Percentiles rank a stretch among this genome's conserved stretches.
These are phyloP conservation scores for Campylomormyrus tamandua DNA, from an alignment of 2,113 vertebrate species.

Conservation along the genomic window DNA sequence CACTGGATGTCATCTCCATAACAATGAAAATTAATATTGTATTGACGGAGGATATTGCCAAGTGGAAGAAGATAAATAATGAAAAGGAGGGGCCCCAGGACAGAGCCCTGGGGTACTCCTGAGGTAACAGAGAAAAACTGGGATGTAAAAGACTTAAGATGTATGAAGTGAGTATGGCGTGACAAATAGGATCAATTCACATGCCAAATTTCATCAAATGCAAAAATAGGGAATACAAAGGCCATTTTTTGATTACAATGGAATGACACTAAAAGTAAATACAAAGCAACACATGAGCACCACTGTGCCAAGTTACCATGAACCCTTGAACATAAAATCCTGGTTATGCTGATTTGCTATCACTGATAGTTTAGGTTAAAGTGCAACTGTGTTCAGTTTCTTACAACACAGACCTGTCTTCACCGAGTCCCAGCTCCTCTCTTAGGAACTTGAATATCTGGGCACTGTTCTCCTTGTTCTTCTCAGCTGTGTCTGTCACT, in stretches of 20 bases:
- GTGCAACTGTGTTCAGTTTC: not conserved
- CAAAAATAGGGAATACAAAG: not conserved
- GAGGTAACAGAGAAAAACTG: no score
- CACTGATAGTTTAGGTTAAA: not conserved
- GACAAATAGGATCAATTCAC: not conserved
- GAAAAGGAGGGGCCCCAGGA: no score
- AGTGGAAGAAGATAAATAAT: no score
- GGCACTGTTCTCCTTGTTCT: constrained; percentile 80
- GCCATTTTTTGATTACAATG: not conserved
- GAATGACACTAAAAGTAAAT: not conserved
- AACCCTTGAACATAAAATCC: not conserved
- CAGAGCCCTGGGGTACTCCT: no score
- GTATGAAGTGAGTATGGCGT: no score
- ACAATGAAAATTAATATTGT: no score
- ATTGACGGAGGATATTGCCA: no score
- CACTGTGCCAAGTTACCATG: not conserved
- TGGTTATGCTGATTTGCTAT: not conserved
- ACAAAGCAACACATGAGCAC: not conserved
- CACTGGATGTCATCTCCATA: no score
- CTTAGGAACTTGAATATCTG: constrained; percentile 75
- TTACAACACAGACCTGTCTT: constrained; percentile 68
- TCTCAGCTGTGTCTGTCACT: constrained; percentile 77
- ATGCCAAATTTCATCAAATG: not conserved
- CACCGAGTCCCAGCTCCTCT: constrained; percentile 61
- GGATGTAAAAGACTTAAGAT: no score